Conservation (phyloP, 2,888 invertebrate genomes). For the Gastrophysa polygoni region DNA sequence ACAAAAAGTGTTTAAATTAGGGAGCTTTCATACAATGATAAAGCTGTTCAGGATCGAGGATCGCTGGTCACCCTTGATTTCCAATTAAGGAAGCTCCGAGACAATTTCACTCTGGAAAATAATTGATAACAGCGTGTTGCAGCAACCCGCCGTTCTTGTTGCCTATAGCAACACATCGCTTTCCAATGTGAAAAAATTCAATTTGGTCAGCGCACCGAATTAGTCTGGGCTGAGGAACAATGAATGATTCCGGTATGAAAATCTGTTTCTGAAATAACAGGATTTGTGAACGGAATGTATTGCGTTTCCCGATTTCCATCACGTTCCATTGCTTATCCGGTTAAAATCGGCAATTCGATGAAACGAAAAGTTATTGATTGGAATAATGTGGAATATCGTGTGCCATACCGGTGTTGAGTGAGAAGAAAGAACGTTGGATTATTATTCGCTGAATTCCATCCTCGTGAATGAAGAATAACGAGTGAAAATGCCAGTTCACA, state of each 20-base stretch:
- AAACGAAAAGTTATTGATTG: no score
- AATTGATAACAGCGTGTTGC: conserved; percentile 8
- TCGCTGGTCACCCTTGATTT: conserved; percentile 1
- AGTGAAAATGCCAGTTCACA: no score
- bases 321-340: neutral
- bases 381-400: no score
- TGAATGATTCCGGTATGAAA: neutral
- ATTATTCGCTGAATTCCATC: no score
- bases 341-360: neutral
- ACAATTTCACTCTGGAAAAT: conserved; percentile 14
- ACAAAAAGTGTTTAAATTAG: no score
- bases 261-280: conserved; percentile 1
- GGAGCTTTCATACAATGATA: no score
- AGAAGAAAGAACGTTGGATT: no score
- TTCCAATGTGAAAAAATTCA: conserved; percentile 8
- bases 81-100: conserved; percentile 12
- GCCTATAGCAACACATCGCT: neutral
- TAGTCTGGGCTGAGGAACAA: neutral
- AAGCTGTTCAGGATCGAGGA: no score
- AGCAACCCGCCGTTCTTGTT: conserved; percentile 6
- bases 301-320: neutral
- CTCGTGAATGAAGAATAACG: no score
- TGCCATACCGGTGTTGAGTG: no score
- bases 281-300: neutral
- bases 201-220: neutral